Conservation (phyloP, 2,113 vertebrate species). For the Alethe diademata region DNA sequence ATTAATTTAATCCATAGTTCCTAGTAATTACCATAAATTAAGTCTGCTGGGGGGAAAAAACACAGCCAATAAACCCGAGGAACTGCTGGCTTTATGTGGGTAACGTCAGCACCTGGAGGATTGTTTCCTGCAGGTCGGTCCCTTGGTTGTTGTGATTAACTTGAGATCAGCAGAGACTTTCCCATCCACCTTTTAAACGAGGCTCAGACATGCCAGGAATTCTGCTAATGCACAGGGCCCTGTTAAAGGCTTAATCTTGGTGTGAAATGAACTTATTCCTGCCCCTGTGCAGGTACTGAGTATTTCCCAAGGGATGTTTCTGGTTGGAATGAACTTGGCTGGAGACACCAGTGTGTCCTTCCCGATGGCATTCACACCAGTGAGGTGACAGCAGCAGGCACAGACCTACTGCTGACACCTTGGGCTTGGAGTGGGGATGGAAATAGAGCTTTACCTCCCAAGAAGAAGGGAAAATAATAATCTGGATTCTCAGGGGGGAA, state of each 20-base stretch:
- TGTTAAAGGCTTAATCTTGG: slow-evolving; percentile 43
- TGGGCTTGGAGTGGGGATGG: neutral
- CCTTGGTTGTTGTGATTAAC: slow-evolving; percentile 37
- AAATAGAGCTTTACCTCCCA: neutral
- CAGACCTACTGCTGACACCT: neutral
- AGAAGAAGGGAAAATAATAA: neutral
- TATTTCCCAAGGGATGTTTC: neutral
- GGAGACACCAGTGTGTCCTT: neutral
- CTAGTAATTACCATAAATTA: slow-evolving; percentile 69
- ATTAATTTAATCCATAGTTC: slow-evolving; percentile 67
- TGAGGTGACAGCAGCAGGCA: neutral
- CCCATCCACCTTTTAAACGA: slow-evolving; percentile 53
- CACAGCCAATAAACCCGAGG: slow-evolving; percentile 60
- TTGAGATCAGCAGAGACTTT: slow-evolving; percentile 46
- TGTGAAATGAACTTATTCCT: slow-evolving; percentile 29
- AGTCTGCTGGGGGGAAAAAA: slow-evolving; percentile 52
- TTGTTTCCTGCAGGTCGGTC: slow-evolving; percentile 15
- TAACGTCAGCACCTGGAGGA: slow-evolving; percentile 58
- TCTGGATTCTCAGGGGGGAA: neutral
- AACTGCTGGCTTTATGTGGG: slow-evolving; percentile 59
- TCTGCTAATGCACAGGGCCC: slow-evolving; percentile 17
- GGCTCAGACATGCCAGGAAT: slow-evolving; percentile 39
- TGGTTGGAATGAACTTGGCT: neutral
- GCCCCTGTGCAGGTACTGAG: slow-evolving; percentile 18
- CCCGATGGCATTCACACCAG: neutral